Evolutionary conservation across 2,888 invertebrate species (phyloP).

Genomic region (Ganaspis brasiliensis): DNA sequence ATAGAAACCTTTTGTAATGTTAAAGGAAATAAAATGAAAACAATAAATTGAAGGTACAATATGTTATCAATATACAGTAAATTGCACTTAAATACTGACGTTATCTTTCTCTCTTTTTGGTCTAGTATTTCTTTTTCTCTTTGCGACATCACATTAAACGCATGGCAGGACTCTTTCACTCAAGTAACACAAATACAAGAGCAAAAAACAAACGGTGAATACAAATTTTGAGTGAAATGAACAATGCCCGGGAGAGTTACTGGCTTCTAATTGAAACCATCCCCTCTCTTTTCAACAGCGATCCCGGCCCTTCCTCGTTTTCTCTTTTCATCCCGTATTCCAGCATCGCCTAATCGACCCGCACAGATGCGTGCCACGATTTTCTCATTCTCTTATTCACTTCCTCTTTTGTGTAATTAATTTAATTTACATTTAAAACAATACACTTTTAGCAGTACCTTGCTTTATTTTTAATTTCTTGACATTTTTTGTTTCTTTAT

Average conservation of each 20-base stretch:
- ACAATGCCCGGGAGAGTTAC: conserved; percentile 80
- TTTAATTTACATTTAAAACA: conserved; percentile 60
- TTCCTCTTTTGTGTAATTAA: conserved; percentile 58
- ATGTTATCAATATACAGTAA: neutral
- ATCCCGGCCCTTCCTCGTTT: conserved; percentile 59
- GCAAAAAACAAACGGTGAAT: conserved; percentile 76
- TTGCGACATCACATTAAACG: conserved; percentile 33
- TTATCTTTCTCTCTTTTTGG: conserved; percentile 5
- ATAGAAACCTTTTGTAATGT: neutral
- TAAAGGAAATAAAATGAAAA: neutral
- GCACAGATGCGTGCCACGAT: conserved; percentile 77
- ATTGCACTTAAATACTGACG: neutral
- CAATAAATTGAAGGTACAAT: neutral
- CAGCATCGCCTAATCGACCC: conserved; percentile 74
- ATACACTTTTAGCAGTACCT: conserved; percentile 63
- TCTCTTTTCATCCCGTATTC: conserved; percentile 60
- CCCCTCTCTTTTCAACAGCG: conserved; percentile 62
- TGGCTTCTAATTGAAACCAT: conserved; percentile 80
- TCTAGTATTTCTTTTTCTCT: conserved; percentile 37
- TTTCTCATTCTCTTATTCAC: conserved; percentile 24
- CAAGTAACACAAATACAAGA: conserved; percentile 68
- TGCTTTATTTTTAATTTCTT: conserved; percentile 26
- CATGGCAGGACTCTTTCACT: conserved; percentile 50
- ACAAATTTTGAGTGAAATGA: conserved; percentile 80
- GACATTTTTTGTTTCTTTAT: neutral